Evolutionary conservation across 1,140 invertebrate genomes (phyloP).

Genomic region (Bombyx mandarina): DNA sequence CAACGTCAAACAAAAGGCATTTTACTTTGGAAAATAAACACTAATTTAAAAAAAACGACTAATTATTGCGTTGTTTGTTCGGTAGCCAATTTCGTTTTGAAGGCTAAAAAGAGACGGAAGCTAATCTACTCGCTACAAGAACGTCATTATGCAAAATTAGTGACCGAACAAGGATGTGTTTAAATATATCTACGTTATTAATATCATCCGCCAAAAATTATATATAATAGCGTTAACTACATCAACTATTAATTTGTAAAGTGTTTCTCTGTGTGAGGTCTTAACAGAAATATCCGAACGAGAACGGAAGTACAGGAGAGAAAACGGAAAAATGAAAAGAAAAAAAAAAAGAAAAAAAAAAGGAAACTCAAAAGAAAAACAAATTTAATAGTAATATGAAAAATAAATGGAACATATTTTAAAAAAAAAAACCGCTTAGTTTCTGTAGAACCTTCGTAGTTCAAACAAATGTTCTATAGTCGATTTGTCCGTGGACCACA

Average conservation of each 20-base stretch:
- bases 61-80: constrained; percentile 35
- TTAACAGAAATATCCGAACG: constrained; percentile 52
- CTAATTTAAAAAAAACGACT: constrained; percentile 32
- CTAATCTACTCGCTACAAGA: no score
- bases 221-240: constrained; percentile 44
- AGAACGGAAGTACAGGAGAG: constrained; percentile 63
- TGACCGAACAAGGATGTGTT: constrained; percentile 37
- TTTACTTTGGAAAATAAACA: constrained; percentile 16
- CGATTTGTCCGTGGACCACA: constrained; percentile 12
- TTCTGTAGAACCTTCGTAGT: not conserved
- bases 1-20: constrained; percentile 20
- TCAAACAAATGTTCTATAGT: not conserved
- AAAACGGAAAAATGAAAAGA: constrained; percentile 39
- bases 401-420: constrained; percentile 20
- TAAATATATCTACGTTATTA: constrained; percentile 43
- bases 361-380: constrained; percentile 36
- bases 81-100: constrained; percentile 43
- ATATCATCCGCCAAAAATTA: constrained; percentile 56
- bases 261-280: constrained; percentile 69
- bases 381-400: constrained; percentile 35
- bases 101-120: no score
- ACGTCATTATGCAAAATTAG: constrained; percentile 29
- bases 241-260: constrained; percentile 51
- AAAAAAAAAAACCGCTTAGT: constrained; percentile 2
- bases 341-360: constrained; percentile 35